Evolutionary conservation across 2,888 invertebrate genomes (phyloP), one percentile per base, ranked within the genome.

Genomic region (Acrobeloides nanus): DNA sequence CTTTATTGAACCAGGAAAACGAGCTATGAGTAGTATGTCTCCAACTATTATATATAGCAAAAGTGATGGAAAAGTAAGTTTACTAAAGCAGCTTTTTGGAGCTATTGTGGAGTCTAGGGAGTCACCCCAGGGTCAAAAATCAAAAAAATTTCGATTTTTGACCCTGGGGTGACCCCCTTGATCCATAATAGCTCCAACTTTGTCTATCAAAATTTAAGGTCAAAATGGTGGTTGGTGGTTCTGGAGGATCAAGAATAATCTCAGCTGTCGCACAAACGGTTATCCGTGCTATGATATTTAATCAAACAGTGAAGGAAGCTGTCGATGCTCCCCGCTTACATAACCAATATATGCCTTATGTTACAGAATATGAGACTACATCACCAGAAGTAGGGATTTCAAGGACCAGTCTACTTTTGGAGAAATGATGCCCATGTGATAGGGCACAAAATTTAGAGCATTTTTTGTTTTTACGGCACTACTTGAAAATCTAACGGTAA

Each of bases 11-110:
- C 86, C 89, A 0, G 83, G 84, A 1, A 85, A 87, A 68, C 80
- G 85, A 27, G 87, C 90, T 0, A 77, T 89, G 62, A 89, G 89
- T 12, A 89, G 89, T 0, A 90, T 89, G 87, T 82, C 82, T 48
- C 90, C 92, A 0, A 80, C 83, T 10, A 82, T 92, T 40, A 76
- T 89, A 12, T 74, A 85, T 1, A 81, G 84, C 59, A 74, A 75
- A 4, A 73, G 70, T n/a, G 51, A 38, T n/a, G 51, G 52, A 45
- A 53, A 42, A 37, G 53, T 53, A 32, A 18, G n/a, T n/a, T n/a
- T n/a, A n/a, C n/a, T n/a, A n/a, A n/a, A n/a, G n/a, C n/a, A n/a
- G n/a, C n/a, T n/a, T n/a, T n/a, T n/a, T n/a, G n/a, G n/a, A n/a
- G n/a, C n/a, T n/a, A n/a, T n/a, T n/a, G n/a, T n/a, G n/a, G n/a